These are phyloP conservation scores for Centruroides vittatus DNA, from an alignment of 1,140 invertebrate genomes.

Conservation along the genomic window DNA sequence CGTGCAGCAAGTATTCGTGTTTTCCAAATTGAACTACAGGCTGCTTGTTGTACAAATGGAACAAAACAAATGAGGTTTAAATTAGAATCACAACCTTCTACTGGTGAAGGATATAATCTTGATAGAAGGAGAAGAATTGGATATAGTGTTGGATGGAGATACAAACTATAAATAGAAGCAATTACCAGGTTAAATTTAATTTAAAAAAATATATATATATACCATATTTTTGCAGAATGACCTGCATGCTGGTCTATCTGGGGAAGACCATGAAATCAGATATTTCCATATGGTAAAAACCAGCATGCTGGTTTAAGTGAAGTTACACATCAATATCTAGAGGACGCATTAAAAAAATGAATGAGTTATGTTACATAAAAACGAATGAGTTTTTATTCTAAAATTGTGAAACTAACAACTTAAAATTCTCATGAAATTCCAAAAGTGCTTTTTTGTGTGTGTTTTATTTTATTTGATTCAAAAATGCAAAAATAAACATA, in stretches of 20 bases:
- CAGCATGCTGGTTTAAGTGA: not conserved
- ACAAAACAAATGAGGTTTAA: conserved; percentile 37
- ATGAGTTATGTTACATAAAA: no score
- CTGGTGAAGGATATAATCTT: conserved; percentile 54
- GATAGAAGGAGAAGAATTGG: conserved; percentile 63
- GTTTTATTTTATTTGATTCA: no score
- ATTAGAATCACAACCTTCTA: conserved; percentile 47
- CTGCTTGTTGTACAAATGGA: conserved; percentile 27
- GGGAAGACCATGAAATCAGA: no score
- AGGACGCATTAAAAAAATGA: no score
- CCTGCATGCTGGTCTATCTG: no score
- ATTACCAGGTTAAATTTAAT: conserved; percentile 17
- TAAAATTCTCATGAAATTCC: no score
- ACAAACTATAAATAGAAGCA: conserved; percentile 26
- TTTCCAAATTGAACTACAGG: conserved; percentile 42
- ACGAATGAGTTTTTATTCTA: no score
- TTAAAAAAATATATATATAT: conserved; percentile 7
- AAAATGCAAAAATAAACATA: no score
- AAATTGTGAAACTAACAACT: no score
- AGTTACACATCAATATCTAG: no score
- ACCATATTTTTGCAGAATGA: not conserved
- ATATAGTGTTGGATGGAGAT: conserved; percentile 41
- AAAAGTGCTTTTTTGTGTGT: no score
- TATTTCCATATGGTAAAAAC: no score
- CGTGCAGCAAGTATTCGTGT: conserved; percentile 48